phyloP scores from a whole-genome alignment of 2,888 invertebrate species.

The Coelinius sp. region DNA sequence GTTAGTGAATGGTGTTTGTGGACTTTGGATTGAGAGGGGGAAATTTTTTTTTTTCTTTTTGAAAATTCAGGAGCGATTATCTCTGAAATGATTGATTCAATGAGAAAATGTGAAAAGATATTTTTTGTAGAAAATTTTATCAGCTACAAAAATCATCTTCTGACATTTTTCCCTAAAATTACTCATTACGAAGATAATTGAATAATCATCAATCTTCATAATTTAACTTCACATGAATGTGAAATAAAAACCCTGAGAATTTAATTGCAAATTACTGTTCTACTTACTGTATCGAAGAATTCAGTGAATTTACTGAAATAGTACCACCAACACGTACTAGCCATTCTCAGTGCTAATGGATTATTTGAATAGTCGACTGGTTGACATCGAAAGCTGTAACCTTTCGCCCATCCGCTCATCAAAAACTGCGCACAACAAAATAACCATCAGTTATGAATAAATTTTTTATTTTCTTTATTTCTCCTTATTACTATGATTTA shows the following conservation, averaged over 20 bases:
- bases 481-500: background rate
- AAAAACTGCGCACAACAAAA: conserved; percentile 77
- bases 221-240: background rate
- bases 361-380: conserved; percentile 90
- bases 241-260: background rate
- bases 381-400: conserved; percentile 92
- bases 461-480: background rate
- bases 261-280: conserved; percentile 3
- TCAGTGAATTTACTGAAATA: conserved; percentile 98
- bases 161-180: background rate
- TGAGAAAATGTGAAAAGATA: too few relatives aligned
- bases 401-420: conserved; percentile 92
- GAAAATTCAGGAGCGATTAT: conserved; percentile 7
- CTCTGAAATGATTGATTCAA: too few relatives aligned
- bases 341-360: conserved; percentile 89
- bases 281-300: conserved; percentile 91
- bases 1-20: background rate
- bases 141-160: too few relatives aligned
- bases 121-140: too few relatives aligned
- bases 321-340: conserved; percentile 95
- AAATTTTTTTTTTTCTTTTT: background rate
- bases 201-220: background rate
- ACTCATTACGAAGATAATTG: background rate
- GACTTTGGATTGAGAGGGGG: background rate
- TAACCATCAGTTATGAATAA: conserved; percentile 1